These are phyloP conservation scores for Eulemur rufifrons DNA, from an alignment of 2,113 vertebrate genomes.

Conservation along the genomic window DNA sequence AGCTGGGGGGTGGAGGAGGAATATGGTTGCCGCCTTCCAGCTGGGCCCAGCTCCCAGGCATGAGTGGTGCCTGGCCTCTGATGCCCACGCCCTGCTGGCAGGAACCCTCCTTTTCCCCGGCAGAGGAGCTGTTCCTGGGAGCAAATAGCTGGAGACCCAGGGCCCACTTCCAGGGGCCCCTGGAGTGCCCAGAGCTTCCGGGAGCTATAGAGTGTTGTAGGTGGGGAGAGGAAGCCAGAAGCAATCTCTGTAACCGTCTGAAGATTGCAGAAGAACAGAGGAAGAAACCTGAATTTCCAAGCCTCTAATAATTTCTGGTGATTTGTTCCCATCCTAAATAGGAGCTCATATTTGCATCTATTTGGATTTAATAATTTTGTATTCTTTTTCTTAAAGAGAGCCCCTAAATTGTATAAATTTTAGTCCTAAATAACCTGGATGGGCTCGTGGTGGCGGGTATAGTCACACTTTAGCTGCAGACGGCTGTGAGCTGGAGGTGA, in stretches of 20 bases:
- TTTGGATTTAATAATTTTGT: background rate
- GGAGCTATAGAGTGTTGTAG: background rate
- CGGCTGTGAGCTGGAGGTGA: background rate
- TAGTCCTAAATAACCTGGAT: background rate
- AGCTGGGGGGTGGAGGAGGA: background rate
- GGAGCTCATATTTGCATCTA: background rate
- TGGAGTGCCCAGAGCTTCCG: background rate
- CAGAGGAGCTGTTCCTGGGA: background rate
- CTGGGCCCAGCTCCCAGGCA: background rate
- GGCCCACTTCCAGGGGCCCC: too few relatives aligned
- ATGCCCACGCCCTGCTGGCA: background rate
- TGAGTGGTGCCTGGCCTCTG: too few relatives aligned
- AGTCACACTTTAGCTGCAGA: background rate
- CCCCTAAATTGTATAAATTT: background rate
- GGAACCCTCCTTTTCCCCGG: too few relatives aligned
- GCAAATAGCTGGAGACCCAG: background rate
- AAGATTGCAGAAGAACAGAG: background rate
- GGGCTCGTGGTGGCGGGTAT: background rate
- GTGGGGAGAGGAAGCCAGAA: background rate
- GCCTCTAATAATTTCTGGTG: background rate
- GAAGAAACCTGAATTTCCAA: rapidly evolving
- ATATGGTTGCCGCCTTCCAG: rapidly evolving
- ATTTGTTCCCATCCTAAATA: background rate
- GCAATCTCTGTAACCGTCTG: background rate
- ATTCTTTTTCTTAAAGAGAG: background rate